Evolutionary conservation across 2,113 vertebrate species (phyloP), one percentile per base, ranked within the genome.

Genomic region (Saccopteryx leptura): DNA sequence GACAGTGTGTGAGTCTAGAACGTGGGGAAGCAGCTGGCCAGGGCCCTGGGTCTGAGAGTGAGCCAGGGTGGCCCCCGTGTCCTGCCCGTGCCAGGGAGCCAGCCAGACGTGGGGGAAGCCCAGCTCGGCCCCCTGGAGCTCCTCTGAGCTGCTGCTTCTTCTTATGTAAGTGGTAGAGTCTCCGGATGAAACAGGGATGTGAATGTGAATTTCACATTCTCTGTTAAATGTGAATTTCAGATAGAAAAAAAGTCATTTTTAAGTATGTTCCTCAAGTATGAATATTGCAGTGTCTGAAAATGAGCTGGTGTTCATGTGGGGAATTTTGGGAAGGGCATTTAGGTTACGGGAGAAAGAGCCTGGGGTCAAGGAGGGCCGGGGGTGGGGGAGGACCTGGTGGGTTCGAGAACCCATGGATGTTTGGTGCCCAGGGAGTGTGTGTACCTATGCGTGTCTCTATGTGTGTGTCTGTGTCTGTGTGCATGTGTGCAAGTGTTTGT

Each of bases 81-180:
- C 48, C 1, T 4, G 23, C 6, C 11, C 21, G 2, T 11, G 0
- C 3, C 23, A 0, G 23, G 60, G 46, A 52, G 68, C 81, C 26
- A 0, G 68, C 9, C 23, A 9, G 79, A 15, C 6, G 2, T 19
- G 19, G 39, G 18, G 2, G 28, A 0, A 0, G 9, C 3, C 65
- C 3, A 2, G 50, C 52, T 46, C 0, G 1, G 33, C 31, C 39
- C 9, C 33, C 28, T 0, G 18, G 63, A 39, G 65, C 39, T 9
- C 1, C 0, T 0, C 48, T 60, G 24, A 15, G 50, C 26, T 5
- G 19, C 4, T 56, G 15, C 2, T 71, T 56, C 63, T 26, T 21
- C n/a, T 31, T 17, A 17, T 12, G 11, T 26, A 19, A 12, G 4
- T 54, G 58, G 56, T 7, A 31, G 39, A 17, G 33, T 0, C 21